Evolutionary conservation across 2,797 vertebrate genomes (phyloP).

Genomic region (Bovichtus variegatus): DNA sequence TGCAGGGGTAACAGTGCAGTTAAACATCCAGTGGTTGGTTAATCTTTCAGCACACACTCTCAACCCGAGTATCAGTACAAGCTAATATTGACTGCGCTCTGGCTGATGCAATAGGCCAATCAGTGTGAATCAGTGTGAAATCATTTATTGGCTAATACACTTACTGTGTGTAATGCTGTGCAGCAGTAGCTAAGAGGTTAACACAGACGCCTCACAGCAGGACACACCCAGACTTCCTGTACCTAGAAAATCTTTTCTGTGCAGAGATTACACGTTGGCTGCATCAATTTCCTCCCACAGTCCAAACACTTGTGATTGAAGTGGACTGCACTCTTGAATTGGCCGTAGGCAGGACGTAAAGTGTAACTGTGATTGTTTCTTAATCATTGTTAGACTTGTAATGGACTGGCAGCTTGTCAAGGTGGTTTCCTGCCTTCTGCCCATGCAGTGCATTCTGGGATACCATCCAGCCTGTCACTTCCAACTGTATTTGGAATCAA

Average conservation of each 20-base stretch:
- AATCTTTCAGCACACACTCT: neutral
- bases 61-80: slow-evolving; percentile 7
- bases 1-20: neutral
- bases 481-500: slow-evolving; percentile 55
- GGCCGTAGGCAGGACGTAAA: slow-evolving; percentile 56
- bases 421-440: slow-evolving; percentile 69
- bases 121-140: slow-evolving; percentile 9
- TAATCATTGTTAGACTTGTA: slow-evolving; percentile 62
- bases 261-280: slow-evolving; percentile 38
- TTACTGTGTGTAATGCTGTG: slow-evolving; percentile 5
- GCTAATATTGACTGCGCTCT: slow-evolving; percentile 1
- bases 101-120: neutral
- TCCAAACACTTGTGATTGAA: slow-evolving; percentile 58
- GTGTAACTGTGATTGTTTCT: slow-evolving; percentile 58
- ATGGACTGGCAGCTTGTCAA: slow-evolving; percentile 58
- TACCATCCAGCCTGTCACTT: slow-evolving; percentile 51
- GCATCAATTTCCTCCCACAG: slow-evolving; percentile 52
- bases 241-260: slow-evolving; percentile 31
- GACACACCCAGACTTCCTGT: slow-evolving; percentile 13
- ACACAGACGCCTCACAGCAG: slow-evolving; percentile 14
- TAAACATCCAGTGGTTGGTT: neutral
- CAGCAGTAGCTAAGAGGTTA: slow-evolving; percentile 21
- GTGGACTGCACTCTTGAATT: slow-evolving; percentile 40
- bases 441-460: slow-evolving; percentile 73
- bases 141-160: neutral